Evolutionary conservation across 2,888 invertebrate species (phyloP), one percentile per base, ranked within the genome.

Genomic region (Pollenia amentaria): DNA sequence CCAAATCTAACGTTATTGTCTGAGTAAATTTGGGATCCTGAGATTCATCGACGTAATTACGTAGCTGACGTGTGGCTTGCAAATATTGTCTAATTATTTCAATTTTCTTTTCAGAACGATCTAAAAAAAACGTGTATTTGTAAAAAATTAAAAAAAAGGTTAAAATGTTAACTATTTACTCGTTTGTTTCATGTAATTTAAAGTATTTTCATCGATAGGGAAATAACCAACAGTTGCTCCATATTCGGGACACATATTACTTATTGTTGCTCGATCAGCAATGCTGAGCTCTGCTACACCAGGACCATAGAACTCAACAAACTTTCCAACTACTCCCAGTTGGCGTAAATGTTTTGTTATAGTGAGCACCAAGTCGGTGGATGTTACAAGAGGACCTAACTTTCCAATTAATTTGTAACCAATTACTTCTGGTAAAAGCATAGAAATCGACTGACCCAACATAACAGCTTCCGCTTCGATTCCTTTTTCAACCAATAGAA

Each of bases 391-490:
- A 1, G 96, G 96, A 91, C 95, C 96, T 77, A 99, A 93, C 88
- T 95, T 94, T 2, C 99, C 99, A 1, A 95, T 94, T 62, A 99
- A 94, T 91, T 96, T 97, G 94, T 99, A 99, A 0, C 99, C 99
- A 21, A 99, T 97, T 21, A 99, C 99, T 93, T 98, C 95, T 0
- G 99, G 99, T 57, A 99, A 93, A 88, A 99, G 94, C 99, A 99
- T 99, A 80, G 98, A 97, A 91, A 99, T 99, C 0, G 99, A 96
- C 92, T 99, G 99, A 0, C 99, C 99, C 90, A 99, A 93, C 99
- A 99, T 99, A 57, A 99, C 99, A 3, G 99, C 99, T 93, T 99
- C 99, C 0, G 99, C 99, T 95, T 99, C 99, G 89, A 99, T 99
- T 75, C 97, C 97, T 95, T 40, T 1, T 40, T 75, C 18, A 44